Conservation (phyloP, 2,888 invertebrate species). For the Tupiocoris notatus region DNA sequence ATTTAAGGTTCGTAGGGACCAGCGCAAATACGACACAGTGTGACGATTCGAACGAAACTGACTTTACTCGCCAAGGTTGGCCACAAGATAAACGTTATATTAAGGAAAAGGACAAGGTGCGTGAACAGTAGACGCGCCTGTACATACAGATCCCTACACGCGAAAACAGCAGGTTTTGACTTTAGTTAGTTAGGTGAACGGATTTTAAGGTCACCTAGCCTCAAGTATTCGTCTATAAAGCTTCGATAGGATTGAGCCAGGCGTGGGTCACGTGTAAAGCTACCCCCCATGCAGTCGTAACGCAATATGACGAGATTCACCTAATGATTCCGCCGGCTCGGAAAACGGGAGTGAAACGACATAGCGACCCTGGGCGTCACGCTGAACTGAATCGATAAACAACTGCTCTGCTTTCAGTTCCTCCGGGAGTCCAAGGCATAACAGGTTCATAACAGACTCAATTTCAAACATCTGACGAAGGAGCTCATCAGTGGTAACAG, state of each 20-base stretch:
- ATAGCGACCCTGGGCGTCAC: not conserved
- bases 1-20: too few relatives aligned
- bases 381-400: not conserved
- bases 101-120: too few relatives aligned
- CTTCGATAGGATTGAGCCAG: not conserved
- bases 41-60: too few relatives aligned
- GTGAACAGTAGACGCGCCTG: too few relatives aligned
- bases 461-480: conserved; percentile 14
- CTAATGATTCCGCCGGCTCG: not conserved
- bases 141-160: too few relatives aligned
- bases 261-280: not conserved
- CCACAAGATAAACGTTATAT: too few relatives aligned
- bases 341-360: not conserved
- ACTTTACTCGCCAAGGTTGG: too few relatives aligned
- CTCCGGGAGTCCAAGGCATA: not conserved
- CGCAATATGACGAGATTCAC: not conserved
- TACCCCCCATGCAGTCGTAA: not conserved
- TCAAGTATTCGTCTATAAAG: conserved; percentile 38
- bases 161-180: too few relatives aligned
- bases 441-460: not conserved
- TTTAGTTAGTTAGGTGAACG: too few relatives aligned
- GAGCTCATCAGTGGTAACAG: not conserved
- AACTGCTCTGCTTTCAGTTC: not conserved
- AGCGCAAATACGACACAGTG: too few relatives aligned
- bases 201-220: conserved; percentile 32